Base-by-base conservation (phyloP, 2,888 invertebrate genomes). In the Ephialtes manifestator region DNA sequence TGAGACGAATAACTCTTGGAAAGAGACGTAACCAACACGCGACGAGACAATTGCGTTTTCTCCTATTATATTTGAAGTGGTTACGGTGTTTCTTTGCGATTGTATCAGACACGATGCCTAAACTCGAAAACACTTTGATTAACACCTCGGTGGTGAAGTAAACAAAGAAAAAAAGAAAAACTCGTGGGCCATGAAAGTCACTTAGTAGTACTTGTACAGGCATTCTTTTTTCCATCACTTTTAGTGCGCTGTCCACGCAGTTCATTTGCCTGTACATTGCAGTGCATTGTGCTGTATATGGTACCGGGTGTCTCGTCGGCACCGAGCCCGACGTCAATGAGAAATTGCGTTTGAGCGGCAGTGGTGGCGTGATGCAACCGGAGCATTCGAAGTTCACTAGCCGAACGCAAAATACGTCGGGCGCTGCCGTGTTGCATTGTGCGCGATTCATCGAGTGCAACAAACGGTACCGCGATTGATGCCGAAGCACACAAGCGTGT, bases 391-490 rank as follows among this genome's bases (percentile, higher is more conserved):
- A 81, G 58, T 72, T 76, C 80, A 65, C 84, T 70, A 60, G 84
- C 83, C 79, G 67, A 71, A 86, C 78, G 87, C 87, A 88, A 89
- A 89, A 86, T 90, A 89, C 88, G 89, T 89, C 86, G 88, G 88
- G 86, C 13, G 11, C 46, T 51, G 55, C 20, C 35, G 53, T 55
- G 68, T 58, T 24, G 86, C 87, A 87, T 81, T 86, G 89, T 86
- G 85, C 83, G 76, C 85, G 87, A 82, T 87, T 71, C 67, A 74
- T 18, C 58, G 80, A 88, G 89, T 83, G 68, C 87, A 84, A 88
- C 87, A 88, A 90, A 90, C 87, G 80, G 87, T 81, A 70, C 46
- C 85, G 80, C 88, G 88, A 91, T 91, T 89, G 89, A 67, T 81
- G 74, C 72, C 46, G 83, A 51, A 80, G 76, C 67, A 84, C 71